phyloP scores from a whole-genome alignment of 2,113 vertebrate genomes.

The Cyphomyrus plagiostoma region DNA sequence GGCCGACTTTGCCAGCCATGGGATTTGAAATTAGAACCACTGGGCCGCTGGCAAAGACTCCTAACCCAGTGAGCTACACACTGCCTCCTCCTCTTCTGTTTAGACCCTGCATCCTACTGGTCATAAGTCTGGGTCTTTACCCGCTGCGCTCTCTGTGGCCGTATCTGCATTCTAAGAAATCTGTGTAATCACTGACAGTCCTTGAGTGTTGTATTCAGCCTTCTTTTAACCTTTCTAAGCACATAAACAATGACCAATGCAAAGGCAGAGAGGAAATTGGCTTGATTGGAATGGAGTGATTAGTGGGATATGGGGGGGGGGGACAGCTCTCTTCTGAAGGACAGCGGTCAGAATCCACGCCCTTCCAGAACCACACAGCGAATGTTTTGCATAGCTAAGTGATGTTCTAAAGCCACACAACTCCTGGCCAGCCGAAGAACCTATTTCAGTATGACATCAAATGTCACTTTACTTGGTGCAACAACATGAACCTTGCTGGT shows the following conservation, averaged over 20 bases:
- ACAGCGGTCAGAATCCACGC: background rate
- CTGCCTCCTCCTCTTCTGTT: background rate
- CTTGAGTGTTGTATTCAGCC: background rate
- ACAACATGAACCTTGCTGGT: background rate
- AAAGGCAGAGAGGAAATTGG: background rate
- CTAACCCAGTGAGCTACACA: background rate
- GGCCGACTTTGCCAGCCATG: background rate
- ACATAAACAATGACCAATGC: background rate
- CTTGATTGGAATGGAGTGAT: background rate
- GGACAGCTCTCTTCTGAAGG: background rate
- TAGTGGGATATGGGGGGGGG: background rate
- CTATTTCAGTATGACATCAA: background rate
- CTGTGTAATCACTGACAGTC: background rate
- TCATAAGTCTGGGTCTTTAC: background rate
- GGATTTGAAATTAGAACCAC: background rate
- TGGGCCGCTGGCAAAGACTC: background rate
- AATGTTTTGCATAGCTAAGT: slow-evolving; percentile 15
- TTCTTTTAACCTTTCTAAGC: background rate
- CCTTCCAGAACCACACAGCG: background rate
- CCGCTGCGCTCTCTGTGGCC: background rate
- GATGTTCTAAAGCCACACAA: slow-evolving; percentile 6
- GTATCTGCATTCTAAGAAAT: background rate
- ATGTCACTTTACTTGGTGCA: background rate
- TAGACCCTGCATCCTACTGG: background rate
- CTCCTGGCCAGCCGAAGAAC: background rate